These are phyloP conservation scores for Hyaena hyaena DNA, from an alignment of 2,113 vertebrate genomes.

Conservation along the genomic window DNA sequence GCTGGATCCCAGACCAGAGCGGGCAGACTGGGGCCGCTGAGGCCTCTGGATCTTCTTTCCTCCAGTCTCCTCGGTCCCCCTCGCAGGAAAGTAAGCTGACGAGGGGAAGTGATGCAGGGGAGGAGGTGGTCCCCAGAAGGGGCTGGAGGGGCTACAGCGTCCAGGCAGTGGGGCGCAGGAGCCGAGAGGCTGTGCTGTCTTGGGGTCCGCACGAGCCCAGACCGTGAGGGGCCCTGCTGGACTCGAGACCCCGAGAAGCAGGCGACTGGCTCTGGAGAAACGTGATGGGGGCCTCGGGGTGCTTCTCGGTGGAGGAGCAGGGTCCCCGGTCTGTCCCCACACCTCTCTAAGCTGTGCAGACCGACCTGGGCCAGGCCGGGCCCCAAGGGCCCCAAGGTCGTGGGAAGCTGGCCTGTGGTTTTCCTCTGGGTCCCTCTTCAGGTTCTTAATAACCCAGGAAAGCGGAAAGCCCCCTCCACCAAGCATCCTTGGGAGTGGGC, in stretches of 20 bases:
- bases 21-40: rapidly evolving
- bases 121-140: neutral
- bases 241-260: neutral
- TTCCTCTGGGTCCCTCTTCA: neutral
- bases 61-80: neutral
- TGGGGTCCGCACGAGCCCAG: neutral
- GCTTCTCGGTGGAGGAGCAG: neutral
- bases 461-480: too few relatives aligned
- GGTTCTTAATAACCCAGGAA: neutral
- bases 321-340: neutral
- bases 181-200: neutral
- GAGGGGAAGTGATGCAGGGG: neutral
- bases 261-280: neutral
- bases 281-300: neutral
- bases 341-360: neutral
- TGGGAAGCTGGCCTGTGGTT: neutral
- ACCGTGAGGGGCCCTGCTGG: neutral
- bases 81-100: rapidly evolving
- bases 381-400: neutral
- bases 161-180: rapidly evolving
- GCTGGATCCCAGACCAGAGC: neutral
- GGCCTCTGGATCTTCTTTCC: neutral
- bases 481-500: neutral
- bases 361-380: neutral
- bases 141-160: neutral